phyloP scores from a whole-genome alignment of 2,113 vertebrate genomes.

The Epinephelus lanceolatus region DNA sequence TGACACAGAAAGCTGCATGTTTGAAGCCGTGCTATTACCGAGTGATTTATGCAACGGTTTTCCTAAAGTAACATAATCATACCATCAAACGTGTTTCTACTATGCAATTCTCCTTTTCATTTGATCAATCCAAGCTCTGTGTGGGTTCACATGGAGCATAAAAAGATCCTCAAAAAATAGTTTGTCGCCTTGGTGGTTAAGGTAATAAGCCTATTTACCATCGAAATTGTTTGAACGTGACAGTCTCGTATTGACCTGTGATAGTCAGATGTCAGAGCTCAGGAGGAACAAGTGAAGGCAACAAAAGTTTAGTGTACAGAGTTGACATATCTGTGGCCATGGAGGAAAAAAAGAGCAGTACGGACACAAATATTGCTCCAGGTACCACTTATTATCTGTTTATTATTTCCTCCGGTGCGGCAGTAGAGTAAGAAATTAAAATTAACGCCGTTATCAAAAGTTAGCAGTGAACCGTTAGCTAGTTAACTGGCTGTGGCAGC shows the following conservation, averaged over 20 bases:
- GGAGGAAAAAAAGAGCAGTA: conserved; percentile 56
- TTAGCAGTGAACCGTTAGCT: conserved; percentile 5
- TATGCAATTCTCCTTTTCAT: background rate
- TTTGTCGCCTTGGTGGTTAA: background rate
- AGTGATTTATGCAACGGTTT: background rate
- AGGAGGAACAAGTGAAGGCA: conserved; percentile 52
- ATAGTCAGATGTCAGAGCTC: background rate
- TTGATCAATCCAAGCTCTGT: background rate
- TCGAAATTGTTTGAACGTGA: background rate
- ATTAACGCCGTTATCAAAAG: background rate
- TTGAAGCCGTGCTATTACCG: background rate
- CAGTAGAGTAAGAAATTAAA: background rate
- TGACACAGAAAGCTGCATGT: background rate
- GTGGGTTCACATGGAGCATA: background rate
- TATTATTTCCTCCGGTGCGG: background rate
- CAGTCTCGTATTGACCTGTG: background rate
- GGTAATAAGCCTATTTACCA: background rate
- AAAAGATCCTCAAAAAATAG: background rate
- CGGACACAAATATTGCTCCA: conserved; percentile 43
- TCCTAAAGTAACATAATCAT: background rate
- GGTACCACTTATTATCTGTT: conserved; percentile 42
- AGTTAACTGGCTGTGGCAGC: background rate
- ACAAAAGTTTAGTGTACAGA: conserved; percentile 58
- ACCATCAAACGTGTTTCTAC: background rate
- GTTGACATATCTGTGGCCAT: conserved; percentile 54